phyloP scores from a whole-genome alignment of 2,797 vertebrate species.

The Ctenochaetus hawaiiensis region DNA sequence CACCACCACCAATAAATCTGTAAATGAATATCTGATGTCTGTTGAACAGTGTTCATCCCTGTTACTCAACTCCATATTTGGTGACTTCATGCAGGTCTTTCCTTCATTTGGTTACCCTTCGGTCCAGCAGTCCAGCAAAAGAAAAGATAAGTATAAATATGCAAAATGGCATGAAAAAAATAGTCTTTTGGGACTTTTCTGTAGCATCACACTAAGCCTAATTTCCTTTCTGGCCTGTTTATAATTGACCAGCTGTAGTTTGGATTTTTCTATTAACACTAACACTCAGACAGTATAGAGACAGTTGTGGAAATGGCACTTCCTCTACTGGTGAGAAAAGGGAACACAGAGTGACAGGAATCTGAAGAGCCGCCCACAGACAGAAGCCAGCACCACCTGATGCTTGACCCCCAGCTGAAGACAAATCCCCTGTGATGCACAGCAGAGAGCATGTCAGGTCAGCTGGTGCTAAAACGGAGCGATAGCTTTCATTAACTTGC shows the following conservation, averaged over 20 bases:
- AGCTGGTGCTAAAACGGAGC: slow-evolving; percentile 11
- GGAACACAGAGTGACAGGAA: slow-evolving; percentile 35
- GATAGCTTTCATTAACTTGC: slow-evolving; percentile 15
- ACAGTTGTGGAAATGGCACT: slow-evolving; percentile 34
- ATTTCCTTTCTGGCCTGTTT: not conserved
- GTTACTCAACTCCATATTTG: not conserved
- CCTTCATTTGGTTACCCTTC: not conserved
- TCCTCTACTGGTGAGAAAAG: slow-evolving; percentile 50
- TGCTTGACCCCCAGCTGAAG: not conserved
- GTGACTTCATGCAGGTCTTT: not conserved
- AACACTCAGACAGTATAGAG: not conserved
- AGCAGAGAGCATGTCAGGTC: slow-evolving; percentile 1
- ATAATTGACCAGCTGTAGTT: slow-evolving; percentile 1
- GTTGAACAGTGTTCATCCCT: not conserved
- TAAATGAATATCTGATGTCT: not conserved
- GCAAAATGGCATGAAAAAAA: not conserved
- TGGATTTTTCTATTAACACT: slow-evolving; percentile 9
- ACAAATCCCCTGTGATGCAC: slow-evolving; percentile 1
- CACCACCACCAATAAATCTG: not conserved
- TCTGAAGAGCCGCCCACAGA: slow-evolving; percentile 34
- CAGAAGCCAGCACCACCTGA: slow-evolving; percentile 17
- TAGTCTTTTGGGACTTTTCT: too few relatives aligned
- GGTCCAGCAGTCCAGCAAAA: not conserved
- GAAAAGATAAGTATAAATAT: not conserved
- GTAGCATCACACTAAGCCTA: not conserved